Conservation (phyloP, 2,888 invertebrate genomes). For the Leptothorax acervorum region DNA sequence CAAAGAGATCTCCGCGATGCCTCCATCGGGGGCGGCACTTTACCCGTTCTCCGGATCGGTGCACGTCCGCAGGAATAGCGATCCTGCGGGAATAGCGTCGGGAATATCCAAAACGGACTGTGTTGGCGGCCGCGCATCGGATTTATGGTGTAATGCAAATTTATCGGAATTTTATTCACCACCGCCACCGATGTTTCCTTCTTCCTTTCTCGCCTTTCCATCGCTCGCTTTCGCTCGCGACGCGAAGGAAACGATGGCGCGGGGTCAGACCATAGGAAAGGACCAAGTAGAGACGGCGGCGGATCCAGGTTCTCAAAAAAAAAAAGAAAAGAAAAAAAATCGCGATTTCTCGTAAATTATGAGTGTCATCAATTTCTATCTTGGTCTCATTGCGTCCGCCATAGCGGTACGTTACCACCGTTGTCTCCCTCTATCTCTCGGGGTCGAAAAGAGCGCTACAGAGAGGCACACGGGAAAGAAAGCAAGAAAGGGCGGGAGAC, state of each 20-base stretch:
- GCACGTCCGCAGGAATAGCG: conserved; percentile 36
- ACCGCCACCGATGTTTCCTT: conserved; percentile 23
- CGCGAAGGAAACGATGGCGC: conserved; percentile 7
- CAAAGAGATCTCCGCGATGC: conserved; percentile 38
- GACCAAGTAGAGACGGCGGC: conserved; percentile 25
- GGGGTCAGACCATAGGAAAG: conserved; percentile 11
- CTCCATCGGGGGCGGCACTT: conserved; percentile 23
- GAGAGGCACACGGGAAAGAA: conserved; percentile 50
- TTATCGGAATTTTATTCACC: conserved; percentile 79
- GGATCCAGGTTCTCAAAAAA: conserved; percentile 62
- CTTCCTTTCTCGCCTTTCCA: background rate
- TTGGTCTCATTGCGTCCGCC: conserved; percentile 51
- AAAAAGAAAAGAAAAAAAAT: conserved; percentile 71
- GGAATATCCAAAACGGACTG: conserved; percentile 72
- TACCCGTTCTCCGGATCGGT: conserved; percentile 30
- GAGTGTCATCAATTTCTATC: conserved; percentile 80
- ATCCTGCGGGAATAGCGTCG: conserved; percentile 42
- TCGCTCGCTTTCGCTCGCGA: background rate
- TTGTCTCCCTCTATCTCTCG: conserved; percentile 32
- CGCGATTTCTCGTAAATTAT: conserved; percentile 77
- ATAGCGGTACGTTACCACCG: conserved; percentile 59
- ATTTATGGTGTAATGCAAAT: conserved; percentile 80
- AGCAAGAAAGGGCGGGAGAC: conserved; percentile 61
- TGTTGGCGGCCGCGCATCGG: conserved; percentile 60
- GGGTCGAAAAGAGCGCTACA: conserved; percentile 39